Evolutionary conservation across 2,888 invertebrate species (phyloP), one percentile per base, ranked within the genome.

Genomic region (Tetropium fuscum): DNA sequence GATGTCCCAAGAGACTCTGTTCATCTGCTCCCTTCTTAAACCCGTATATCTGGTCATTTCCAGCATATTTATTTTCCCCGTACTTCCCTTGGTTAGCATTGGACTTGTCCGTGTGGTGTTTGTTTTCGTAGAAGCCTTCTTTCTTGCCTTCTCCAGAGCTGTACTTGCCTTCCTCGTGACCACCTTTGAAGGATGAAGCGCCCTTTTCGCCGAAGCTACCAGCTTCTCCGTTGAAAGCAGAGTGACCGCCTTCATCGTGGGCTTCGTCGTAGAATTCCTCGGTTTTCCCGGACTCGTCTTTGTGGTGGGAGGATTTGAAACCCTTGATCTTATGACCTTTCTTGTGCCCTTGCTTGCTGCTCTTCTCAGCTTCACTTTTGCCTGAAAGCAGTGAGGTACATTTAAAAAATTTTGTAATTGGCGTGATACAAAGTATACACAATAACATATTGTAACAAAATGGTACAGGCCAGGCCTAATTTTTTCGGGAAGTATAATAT

Each of bases 251-350:
- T 74, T 87, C 87, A 69, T 88, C 87, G 67, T 88, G 86, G 6
- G 85, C 86, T 70, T 88, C 88, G 56, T 88, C 88, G 69, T 87
- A 88, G 81, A 85, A 88, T 71, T 84, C 87, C 73, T 88, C 88
- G 2, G 86, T 84, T 73, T 87, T 87, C 54, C 87, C 87, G 66
- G 87, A 85, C 69, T 88, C 88, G 68, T 88, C 88, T 71, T 88
- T 88, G 73, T 87, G 87, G 74, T 87, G 87, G 1, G 87, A 87
- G 2, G 85, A 83, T 73, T 88, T 88, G 77, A 86, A 88, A 11
- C 88, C 88, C 75, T 88, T 88, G 74, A 86, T 86, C 6, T 85
- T 84, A 73, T 87, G 87, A 0, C 88, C 88, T 64, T 88, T 88
- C 70, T 87, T 87, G 74, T 87, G 87, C 44, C 86, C 86, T 57